Conservation (phyloP, 30 jellyfish, hydroid and myxozoan genomes). For the Hydractinia echinata region DNA sequence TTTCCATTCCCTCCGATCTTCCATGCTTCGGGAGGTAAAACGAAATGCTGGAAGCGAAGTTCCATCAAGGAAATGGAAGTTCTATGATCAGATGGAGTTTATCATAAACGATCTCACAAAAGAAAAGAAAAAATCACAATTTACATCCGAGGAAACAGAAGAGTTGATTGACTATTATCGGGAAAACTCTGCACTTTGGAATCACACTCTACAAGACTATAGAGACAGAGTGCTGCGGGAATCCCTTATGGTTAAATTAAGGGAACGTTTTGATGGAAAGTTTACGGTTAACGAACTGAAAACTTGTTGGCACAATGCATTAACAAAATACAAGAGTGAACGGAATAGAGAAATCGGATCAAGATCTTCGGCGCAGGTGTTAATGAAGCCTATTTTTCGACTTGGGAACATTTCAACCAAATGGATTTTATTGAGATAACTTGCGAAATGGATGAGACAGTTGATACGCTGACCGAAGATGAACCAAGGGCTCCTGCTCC, state of each 20-base stretch:
- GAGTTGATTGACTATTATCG: slow-evolving; percentile 4
- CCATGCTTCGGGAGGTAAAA: not conserved
- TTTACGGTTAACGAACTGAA: not conserved
- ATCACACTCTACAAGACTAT: not conserved
- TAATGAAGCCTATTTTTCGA: no score
- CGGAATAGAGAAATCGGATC: not conserved
- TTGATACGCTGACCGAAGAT: no score
- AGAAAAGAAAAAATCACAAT: not conserved
- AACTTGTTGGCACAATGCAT: not conserved
- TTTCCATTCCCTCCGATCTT: slow-evolving; percentile 8
- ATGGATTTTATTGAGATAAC: no score
- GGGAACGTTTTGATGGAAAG: not conserved
- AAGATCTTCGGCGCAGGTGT: not conserved
- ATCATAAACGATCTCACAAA: not conserved
- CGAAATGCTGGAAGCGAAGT: not conserved
- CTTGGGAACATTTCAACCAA: no score
- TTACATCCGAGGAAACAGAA: not conserved
- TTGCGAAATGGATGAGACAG: no score
- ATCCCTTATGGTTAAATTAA: not conserved
- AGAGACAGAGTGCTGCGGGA: not conserved
- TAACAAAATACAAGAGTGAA: not conserved
- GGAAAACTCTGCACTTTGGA: slow-evolving; percentile 15
- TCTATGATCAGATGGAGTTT: not conserved
- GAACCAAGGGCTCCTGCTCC: not conserved
- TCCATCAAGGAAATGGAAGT: slow-evolving; percentile 4